Evolutionary conservation across 2,113 vertebrate species (phyloP).

Genomic region (Odontesthes bonariensis): DNA sequence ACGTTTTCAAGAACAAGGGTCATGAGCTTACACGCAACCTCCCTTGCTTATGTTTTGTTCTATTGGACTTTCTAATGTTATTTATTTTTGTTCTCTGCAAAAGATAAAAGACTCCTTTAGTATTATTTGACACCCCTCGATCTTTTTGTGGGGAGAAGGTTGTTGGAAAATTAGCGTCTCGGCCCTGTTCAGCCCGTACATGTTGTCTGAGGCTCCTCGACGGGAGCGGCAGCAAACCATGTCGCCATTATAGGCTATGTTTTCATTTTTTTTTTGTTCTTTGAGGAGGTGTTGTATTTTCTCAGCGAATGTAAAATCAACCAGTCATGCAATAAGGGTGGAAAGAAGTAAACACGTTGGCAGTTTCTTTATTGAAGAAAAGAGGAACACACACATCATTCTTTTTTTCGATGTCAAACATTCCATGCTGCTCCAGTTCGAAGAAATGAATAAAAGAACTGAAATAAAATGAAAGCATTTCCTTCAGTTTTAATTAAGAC

Average conservation of each 20-base stretch:
- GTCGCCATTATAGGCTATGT: constrained; percentile 32
- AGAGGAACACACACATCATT: constrained; percentile 64
- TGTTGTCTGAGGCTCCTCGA: constrained; percentile 47
- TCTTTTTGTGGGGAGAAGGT: constrained; percentile 82
- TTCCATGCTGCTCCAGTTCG: constrained; percentile 96
- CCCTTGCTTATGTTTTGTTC: constrained; percentile 90
- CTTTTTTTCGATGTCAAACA: constrained; percentile 90
- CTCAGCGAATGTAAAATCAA: constrained; percentile 80
- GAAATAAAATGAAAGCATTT: constrained; percentile 68
- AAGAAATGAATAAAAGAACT: constrained; percentile 87
- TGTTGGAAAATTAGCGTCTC: constrained; percentile 40
- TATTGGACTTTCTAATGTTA: constrained; percentile 93
- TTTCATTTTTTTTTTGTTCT: constrained; percentile 60
- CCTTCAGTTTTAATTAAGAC: constrained; percentile 59
- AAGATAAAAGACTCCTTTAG: constrained; percentile 87
- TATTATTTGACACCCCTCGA: constrained; percentile 95
- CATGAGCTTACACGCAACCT: constrained; percentile 84
- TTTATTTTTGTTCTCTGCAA: constrained; percentile 91
- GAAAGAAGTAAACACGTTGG: constrained; percentile 82
- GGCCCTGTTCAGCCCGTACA: constrained; percentile 40
- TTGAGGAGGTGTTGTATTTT: constrained; percentile 68
- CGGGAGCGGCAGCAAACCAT: constrained; percentile 35
- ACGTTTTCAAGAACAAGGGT: constrained; percentile 76
- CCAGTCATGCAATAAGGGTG: constrained; percentile 91
- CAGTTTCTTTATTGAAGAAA: constrained; percentile 85